A percentile compares a stretch with the other conserved stretches of the same genome.
These are phyloP conservation scores for Pomacea maculata DNA, from an alignment of 1,140 invertebrate genomes.

Conservation along the genomic window DNA sequence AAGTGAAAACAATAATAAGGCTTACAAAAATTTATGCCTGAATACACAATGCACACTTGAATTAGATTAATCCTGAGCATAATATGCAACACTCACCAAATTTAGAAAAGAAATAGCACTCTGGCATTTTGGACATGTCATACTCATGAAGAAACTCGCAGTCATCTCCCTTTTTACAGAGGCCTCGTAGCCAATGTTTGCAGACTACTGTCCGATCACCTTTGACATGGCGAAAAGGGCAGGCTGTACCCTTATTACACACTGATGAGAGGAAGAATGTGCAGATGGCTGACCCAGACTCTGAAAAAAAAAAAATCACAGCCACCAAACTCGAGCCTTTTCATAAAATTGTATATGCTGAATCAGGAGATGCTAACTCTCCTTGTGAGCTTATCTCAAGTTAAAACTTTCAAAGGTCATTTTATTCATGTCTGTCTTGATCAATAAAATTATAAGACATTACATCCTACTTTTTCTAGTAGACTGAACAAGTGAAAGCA, in stretches of 20 bases:
- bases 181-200: conserved; percentile 98
- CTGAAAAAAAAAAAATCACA: conserved; percentile 70
- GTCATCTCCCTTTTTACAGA: conserved; percentile 99
- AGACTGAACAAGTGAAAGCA: too few species aligned
- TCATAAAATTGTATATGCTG: too few species aligned
- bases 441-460: too few species aligned
- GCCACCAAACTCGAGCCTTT: neutral
- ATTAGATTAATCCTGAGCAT: too few species aligned
- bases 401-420: too few species aligned
- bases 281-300: conserved; percentile 95
- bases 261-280: conserved; percentile 85
- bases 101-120: conserved; percentile 98
- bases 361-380: too few species aligned
- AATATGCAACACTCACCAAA: conserved; percentile 62
- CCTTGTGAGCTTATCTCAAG: too few species aligned
- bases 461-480: too few species aligned
- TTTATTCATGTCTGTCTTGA: too few species aligned
- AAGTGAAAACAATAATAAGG: neutral
- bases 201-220: conserved; percentile 99
- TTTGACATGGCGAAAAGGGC: conserved; percentile 96
- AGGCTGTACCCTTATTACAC: conserved; percentile 88
- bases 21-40: too few species aligned
- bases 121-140: conserved; percentile 99
- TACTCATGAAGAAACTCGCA: conserved; percentile 99
- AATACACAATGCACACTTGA: too few species aligned